Evolutionary conservation across 2,113 vertebrate genomes (phyloP).

Genomic region (Rynchops niger): DNA sequence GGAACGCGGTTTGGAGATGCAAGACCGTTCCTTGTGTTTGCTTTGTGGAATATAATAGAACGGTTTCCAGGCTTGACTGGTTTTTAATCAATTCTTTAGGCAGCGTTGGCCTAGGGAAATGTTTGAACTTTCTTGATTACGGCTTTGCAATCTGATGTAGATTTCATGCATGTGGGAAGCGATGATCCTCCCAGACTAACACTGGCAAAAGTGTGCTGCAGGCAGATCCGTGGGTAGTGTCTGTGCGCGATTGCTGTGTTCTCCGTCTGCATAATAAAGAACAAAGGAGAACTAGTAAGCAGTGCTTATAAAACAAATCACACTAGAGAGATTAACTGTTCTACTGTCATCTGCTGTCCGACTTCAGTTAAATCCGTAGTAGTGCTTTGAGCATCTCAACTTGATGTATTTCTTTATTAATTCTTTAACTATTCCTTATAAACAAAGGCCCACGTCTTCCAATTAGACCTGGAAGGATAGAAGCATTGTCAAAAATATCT

Average conservation of each 20-base stretch:
- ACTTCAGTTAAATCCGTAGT: not conserved
- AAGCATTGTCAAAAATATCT: not conserved
- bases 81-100: constrained; percentile 22
- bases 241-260: not conserved
- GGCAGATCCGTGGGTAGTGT: not conserved
- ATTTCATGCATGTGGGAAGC: not conserved
- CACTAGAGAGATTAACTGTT: not conserved
- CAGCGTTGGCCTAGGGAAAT: not conserved
- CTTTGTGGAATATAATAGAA: not conserved
- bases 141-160: not conserved
- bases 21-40: not conserved
- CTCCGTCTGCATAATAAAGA: constrained; percentile 14
- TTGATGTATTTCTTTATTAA: not conserved
- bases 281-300: not conserved
- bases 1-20: not conserved
- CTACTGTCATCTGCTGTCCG: not conserved
- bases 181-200: not conserved
- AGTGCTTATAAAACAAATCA: not conserved
- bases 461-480: not conserved
- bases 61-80: not conserved
- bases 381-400: not conserved
- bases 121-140: not conserved
- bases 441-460: not conserved
- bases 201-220: not conserved
- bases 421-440: not conserved